Conservation (phyloP, 2,888 invertebrate species). For the Acronicta alni region DNA sequence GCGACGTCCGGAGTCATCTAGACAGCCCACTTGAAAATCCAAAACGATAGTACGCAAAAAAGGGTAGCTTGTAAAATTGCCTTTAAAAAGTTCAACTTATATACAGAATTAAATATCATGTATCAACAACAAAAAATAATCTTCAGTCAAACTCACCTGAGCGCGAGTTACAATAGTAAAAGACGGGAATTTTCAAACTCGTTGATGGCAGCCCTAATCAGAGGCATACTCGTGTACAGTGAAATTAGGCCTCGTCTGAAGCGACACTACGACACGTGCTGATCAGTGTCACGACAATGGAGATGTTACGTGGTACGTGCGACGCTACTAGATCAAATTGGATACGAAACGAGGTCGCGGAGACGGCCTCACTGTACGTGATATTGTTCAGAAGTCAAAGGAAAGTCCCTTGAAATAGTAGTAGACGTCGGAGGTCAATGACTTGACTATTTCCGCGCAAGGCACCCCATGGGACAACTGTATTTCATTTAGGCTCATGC, state of each 20-base stretch:
- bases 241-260: slow-evolving; percentile 10
- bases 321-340: slow-evolving; percentile 39
- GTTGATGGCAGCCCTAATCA: not conserved
- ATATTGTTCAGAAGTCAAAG: slow-evolving; percentile 17
- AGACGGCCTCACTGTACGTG: slow-evolving; percentile 32
- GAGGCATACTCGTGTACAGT: slow-evolving; percentile 2
- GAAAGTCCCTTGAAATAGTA: slow-evolving; percentile 32
- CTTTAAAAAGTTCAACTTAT: too few species aligned
- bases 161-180: not conserved
- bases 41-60: too few species aligned
- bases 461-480: too few species aligned
- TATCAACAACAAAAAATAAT: too few species aligned
- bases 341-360: slow-evolving; percentile 27
- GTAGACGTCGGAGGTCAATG: not conserved
- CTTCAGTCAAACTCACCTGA: not conserved
- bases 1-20: too few species aligned
- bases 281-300: slow-evolving; percentile 48
- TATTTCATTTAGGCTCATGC: too few species aligned
- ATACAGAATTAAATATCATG: too few species aligned
- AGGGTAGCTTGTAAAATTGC: too few species aligned
- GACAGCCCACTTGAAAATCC: too few species aligned
- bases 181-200: too few species aligned
- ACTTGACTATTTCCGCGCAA: not conserved
- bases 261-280: slow-evolving; percentile 42
- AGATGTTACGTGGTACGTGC: slow-evolving; percentile 48